Evolutionary conservation across 2,888 invertebrate species (phyloP).

Genomic region (Harpalus rufipes): DNA sequence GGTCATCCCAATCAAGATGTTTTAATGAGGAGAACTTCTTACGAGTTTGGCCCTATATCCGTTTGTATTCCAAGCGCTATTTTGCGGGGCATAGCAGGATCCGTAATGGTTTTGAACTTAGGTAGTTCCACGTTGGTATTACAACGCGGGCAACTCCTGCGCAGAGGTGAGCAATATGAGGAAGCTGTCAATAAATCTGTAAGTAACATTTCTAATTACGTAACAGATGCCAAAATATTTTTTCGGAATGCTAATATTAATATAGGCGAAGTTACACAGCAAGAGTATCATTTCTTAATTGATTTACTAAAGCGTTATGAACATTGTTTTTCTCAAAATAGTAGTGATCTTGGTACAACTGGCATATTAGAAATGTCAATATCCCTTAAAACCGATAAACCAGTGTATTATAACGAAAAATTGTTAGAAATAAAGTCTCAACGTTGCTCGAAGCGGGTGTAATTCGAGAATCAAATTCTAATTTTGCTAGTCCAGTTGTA

Average conservation of each 20-base stretch:
- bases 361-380: background rate
- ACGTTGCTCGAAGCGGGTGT: constrained; percentile 62
- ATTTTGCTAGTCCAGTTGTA: constrained; percentile 69
- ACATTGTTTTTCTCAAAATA: constrained; percentile 22
- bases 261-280: background rate
- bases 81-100: background rate
- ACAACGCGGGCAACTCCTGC: background rate
- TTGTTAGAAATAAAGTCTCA: constrained; percentile 7
- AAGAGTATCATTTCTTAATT: background rate
- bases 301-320: background rate
- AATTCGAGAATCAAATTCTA: constrained; percentile 70
- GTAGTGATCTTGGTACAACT: constrained; percentile 14
- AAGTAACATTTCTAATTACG: background rate
- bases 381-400: constrained; percentile 4
- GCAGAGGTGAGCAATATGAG: constrained; percentile 2
- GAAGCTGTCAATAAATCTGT: constrained; percentile 6
- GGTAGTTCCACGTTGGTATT: background rate
- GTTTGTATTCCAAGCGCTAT: constrained; percentile 11
- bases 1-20: background rate
- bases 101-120: background rate
- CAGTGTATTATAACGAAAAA: constrained; percentile 35
- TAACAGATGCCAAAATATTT: background rate
- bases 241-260: background rate
- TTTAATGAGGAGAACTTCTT: constrained; percentile 28
- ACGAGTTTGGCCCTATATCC: constrained; percentile 1